phyloP scores from a whole-genome alignment of 2,888 invertebrate species.

The Mongoloraphidia duomilia region DNA sequence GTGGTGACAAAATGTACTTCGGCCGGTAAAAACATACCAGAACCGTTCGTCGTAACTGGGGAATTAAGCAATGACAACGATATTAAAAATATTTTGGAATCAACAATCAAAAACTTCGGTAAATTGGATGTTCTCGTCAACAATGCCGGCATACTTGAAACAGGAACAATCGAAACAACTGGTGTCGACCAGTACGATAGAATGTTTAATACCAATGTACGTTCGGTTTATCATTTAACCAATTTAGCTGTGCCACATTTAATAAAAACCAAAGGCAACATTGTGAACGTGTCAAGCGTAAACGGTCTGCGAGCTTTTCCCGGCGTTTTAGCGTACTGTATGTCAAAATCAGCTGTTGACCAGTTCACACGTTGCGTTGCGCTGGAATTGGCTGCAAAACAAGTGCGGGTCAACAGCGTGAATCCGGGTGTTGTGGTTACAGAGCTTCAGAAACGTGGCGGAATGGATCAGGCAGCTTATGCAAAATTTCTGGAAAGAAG shows the following conservation, averaged over 20 bases:
- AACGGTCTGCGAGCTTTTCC: slow-evolving; percentile 84
- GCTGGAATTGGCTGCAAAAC: slow-evolving; percentile 66
- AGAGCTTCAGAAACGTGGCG: slow-evolving; percentile 74
- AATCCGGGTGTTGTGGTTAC: slow-evolving; percentile 90
- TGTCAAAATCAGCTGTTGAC: slow-evolving; percentile 89
- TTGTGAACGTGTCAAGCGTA: slow-evolving; percentile 92
- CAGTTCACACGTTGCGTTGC: slow-evolving; percentile 90
- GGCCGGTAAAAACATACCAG: slow-evolving; percentile 20
- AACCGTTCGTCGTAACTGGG: slow-evolving; percentile 46
- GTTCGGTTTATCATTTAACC: slow-evolving; percentile 67
- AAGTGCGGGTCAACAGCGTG: slow-evolving; percentile 80
- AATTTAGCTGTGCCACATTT: slow-evolving; percentile 80
- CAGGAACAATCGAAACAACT: slow-evolving; percentile 74
- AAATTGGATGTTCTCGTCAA: slow-evolving; percentile 75
- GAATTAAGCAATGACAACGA: slow-evolving; percentile 64
- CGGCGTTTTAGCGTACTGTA: slow-evolving; percentile 76
- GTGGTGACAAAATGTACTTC: slow-evolving; percentile 42
- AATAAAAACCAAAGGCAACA: slow-evolving; percentile 68
- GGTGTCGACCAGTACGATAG: slow-evolving; percentile 76
- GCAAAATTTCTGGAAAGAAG: slow-evolving; percentile 68
- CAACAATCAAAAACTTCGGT: slow-evolving; percentile 59
- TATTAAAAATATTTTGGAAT: slow-evolving; percentile 52
- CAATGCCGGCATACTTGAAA: slow-evolving; percentile 75
- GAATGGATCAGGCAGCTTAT: slow-evolving; percentile 71
- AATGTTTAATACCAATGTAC: slow-evolving; percentile 79